These are phyloP conservation scores for Spisula subtruncata DNA, from an alignment of 2,888 invertebrate genomes.

Conservation along the genomic window DNA sequence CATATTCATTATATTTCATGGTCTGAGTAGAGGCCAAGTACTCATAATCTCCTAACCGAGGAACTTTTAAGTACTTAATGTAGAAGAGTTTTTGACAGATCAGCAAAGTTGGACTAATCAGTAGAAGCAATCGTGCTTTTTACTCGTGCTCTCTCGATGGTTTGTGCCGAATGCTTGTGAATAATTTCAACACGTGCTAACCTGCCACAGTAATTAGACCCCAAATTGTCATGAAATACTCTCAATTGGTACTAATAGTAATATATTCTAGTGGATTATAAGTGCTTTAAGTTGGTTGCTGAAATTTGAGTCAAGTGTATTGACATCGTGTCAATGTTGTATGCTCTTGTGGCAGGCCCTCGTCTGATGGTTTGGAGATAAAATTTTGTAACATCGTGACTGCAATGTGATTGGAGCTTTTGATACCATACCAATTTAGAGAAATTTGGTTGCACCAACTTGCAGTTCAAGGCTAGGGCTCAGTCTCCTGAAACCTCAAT, in stretches of 20 bases:
- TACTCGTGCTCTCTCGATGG: neutral
- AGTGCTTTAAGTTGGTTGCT: constrained; percentile 21
- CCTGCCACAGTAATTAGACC: constrained; percentile 25
- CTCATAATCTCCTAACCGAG: neutral
- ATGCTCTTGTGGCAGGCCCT: neutral
- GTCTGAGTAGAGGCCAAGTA: neutral
- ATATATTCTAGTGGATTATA: constrained; percentile 10
- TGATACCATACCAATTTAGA: too few relatives aligned
- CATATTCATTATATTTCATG: neutral
- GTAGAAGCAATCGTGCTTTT: neutral
- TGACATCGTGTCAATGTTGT: neutral
- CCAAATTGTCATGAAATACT: constrained; percentile 25
- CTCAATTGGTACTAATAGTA: neutral
- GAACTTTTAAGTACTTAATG: neutral
- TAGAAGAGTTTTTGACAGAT: neutral
- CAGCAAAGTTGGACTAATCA: neutral
- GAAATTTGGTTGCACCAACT: too few relatives aligned
- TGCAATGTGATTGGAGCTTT: too few relatives aligned
- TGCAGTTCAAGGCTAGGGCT: too few relatives aligned
- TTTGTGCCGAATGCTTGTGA: neutral
- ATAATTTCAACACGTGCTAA: neutral
- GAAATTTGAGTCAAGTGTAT: constrained; percentile 47
- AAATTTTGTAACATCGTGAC: too few relatives aligned
- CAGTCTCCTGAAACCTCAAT: too few relatives aligned
- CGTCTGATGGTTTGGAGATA: too few relatives aligned